Evolutionary conservation across 2,797 vertebrate genomes (phyloP).

Genomic region (Syncerus caffer): DNA sequence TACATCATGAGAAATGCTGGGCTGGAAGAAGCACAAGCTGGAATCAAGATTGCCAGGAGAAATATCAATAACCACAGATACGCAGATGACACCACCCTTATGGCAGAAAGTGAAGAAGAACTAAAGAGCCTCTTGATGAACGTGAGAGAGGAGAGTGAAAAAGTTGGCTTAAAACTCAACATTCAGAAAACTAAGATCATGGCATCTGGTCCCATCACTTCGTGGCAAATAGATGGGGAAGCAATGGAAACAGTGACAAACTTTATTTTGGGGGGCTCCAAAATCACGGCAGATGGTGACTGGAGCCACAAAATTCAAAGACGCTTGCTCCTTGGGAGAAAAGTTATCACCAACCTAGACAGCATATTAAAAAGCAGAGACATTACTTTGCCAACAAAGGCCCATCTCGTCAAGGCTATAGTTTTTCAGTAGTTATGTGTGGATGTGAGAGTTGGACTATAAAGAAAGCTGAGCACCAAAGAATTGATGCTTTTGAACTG

Average conservation of each 20-base stretch:
- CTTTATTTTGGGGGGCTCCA: not conserved
- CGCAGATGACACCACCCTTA: not conserved
- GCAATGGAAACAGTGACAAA: not conserved
- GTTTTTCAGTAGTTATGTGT: not conserved
- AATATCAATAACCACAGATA: not conserved
- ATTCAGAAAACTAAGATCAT: not conserved
- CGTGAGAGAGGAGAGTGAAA: not conserved
- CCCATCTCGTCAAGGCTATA: not conserved
- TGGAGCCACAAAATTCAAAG: not conserved
- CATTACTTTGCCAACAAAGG: not conserved
- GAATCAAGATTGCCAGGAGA: not conserved
- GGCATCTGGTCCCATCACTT: not conserved
- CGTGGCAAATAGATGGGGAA: not conserved
- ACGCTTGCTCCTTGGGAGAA: not conserved
- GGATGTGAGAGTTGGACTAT: not conserved
- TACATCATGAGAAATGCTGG: not conserved
- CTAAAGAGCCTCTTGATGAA: not conserved
- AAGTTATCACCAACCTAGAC: not conserved
- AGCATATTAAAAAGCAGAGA: not conserved
- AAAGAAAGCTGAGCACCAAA: not conserved
- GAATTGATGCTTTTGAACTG: not conserved
- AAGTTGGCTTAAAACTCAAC: not conserved
- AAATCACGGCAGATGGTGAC: not conserved
- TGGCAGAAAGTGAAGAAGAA: not conserved
- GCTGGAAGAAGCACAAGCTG: not conserved